Conservation (phyloP, 1,140 invertebrate genomes). For the Sinella curviseta region DNA sequence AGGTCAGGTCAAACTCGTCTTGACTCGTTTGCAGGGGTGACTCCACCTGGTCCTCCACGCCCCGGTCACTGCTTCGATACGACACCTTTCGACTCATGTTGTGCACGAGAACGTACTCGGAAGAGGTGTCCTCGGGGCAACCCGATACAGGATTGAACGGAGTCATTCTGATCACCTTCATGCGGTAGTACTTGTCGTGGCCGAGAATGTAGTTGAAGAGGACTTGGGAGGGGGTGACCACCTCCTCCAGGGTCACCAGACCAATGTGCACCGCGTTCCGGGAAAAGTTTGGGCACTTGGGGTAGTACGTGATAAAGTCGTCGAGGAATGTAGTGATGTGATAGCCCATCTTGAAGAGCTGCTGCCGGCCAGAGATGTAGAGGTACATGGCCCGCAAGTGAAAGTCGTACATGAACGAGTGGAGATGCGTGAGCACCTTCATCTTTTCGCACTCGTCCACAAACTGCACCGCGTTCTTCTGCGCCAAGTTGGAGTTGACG, state of each 20-base stretch:
- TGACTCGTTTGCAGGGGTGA: neutral
- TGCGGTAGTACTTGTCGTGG: conserved; percentile 69
- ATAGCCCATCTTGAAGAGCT: conserved; percentile 68
- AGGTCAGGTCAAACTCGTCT: conserved; percentile 66
- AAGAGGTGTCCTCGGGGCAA: neutral
- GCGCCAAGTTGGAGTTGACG: neutral
- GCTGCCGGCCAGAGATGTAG: conserved; percentile 67
- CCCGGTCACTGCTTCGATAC: conserved; percentile 62
- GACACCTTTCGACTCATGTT: conserved; percentile 61
- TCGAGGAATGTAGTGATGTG: conserved; percentile 76
- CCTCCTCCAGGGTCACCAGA: conserved; percentile 63
- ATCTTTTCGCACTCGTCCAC: conserved; percentile 76
- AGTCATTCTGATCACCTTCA: conserved; percentile 70
- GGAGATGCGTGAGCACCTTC: conserved; percentile 74
- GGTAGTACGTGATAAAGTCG: conserved; percentile 82
- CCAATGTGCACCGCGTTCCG: conserved; percentile 74
- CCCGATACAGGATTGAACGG: conserved; percentile 50
- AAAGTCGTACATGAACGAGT: conserved; percentile 86
- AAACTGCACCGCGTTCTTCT: conserved; percentile 69
- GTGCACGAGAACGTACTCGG: conserved; percentile 66
- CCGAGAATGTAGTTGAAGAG: conserved; percentile 73
- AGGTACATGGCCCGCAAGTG: conserved; percentile 73
- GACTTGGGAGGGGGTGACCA: conserved; percentile 66
- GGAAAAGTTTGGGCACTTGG: conserved; percentile 78
- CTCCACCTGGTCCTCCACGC: conserved; percentile 40